phyloP scores from a whole-genome alignment of 2,888 invertebrate genomes.

The Sesia bembeciformis region DNA sequence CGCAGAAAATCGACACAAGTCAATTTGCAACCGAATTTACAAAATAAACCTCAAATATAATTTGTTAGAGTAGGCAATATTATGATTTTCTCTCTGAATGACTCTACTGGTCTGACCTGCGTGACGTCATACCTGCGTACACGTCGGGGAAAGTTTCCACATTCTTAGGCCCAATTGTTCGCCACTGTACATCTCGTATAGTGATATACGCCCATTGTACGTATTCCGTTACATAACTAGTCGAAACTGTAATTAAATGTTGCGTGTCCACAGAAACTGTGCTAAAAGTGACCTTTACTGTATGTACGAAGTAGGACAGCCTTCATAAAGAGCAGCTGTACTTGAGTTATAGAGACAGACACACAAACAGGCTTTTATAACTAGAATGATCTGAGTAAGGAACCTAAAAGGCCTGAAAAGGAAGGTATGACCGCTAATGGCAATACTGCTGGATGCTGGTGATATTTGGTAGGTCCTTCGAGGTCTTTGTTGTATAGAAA shows the following conservation, averaged over 20 bases:
- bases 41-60: no score
- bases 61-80: not conserved
- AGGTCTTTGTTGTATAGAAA: no score
- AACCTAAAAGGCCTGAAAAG: no score
- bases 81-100: not conserved
- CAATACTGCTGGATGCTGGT: no score
- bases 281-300: not conserved
- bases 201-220: not conserved
- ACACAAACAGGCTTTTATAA: no score
- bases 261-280: not conserved
- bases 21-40: no score
- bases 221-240: not conserved
- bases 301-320: not conserved
- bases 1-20: no score
- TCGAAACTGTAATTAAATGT: not conserved
- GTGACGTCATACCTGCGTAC: conserved; percentile 26
- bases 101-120: not conserved
- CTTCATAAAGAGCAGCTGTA: no score
- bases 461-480: no score
- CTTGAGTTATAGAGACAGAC: no score
- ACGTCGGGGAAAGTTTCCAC: conserved; percentile 40
- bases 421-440: no score
- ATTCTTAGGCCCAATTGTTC: conserved; percentile 19
- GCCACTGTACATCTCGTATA: not conserved
- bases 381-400: no score